Evolutionary conservation across 2,113 vertebrate genomes (phyloP), one percentile per base, ranked within the genome.

Genomic region (Spea bombifrons): DNA sequence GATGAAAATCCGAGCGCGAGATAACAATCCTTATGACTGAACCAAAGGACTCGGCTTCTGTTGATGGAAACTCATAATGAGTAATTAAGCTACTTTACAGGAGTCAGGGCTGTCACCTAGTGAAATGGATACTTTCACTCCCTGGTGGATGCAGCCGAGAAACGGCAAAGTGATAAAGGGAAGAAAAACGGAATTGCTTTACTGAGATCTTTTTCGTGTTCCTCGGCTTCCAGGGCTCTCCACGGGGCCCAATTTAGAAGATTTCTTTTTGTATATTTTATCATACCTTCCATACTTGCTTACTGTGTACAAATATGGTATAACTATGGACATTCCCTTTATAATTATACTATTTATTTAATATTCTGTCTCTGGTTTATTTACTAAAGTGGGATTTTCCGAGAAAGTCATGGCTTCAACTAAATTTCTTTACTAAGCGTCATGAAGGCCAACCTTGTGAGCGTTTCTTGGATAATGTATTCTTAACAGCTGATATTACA

Each of bases 11-110:
- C 88, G 83, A 82, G 87, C 87, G 81, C 87, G 8, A 89, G 87
- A 91, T 88, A 90, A 89, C 81, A 68, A 86, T 85, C 86, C 89
- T 90, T 89, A 87, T 90, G 89, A 89, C 87, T 86, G 88, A 92
- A 89, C 88, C 91, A 89, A 89, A 87, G 87, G 88, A 88, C 85
- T 78, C 89, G 88, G 88, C 88, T 86, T 82, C 81, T 88, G 90
- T 88, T 90, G 91, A 90, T 90, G 90, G 88, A 87, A 89, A 87
- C 87, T 87, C 81, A 59, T 92, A 92, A 92, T 89, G 91, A 91
- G 89, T 90, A 91, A 92, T 92, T 88, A 92, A 92, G 89, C 87
- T 83, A 81, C 90, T 90, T 88, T 87, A 85, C 85, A 82, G 75
- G 89, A 91, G 87, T 87, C 82, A 76, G 89, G 75, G 81, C 88